Percentiles rank a stretch among this genome's conserved stretches.
phyloP scores from a whole-genome alignment of 2,888 invertebrate species.

The Nomada ferruginata region DNA sequence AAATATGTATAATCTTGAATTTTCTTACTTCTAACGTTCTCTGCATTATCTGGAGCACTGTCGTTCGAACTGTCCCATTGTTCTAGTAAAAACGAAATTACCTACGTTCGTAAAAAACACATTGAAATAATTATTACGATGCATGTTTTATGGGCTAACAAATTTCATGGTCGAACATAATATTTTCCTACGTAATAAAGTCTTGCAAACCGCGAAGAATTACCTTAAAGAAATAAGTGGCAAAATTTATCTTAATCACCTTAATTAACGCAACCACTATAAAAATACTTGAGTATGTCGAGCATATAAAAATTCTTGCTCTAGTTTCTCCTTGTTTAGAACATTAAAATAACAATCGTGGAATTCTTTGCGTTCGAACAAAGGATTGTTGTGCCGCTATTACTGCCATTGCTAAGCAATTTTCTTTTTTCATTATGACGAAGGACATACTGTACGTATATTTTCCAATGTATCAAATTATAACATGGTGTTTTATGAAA shows the following conservation, averaged over 20 bases:
- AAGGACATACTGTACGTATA: not conserved
- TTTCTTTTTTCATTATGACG: not conserved
- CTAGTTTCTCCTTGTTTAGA: not conserved
- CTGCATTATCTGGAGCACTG: not conserved
- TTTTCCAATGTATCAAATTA: not conserved
- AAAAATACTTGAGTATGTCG: not conserved
- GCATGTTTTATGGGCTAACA: not conserved
- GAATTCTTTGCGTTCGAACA: not conserved
- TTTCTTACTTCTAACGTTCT: not conserved
- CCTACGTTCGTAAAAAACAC: not conserved
- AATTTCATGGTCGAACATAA: not conserved
- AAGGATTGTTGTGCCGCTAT: not conserved
- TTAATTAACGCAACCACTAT: not conserved
- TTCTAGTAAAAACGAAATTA: not conserved
- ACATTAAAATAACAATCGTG: slow-evolving; percentile 4
- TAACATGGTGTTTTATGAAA: not conserved
- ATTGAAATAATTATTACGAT: not conserved
- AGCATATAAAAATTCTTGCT: not conserved
- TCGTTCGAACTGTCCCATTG: not conserved
- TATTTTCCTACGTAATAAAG: not conserved
- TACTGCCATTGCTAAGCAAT: not conserved
- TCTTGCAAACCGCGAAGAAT: not conserved
- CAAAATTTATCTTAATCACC: slow-evolving; percentile 11
- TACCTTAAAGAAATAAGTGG: not conserved
- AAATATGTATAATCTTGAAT: not conserved